Evolutionary conservation across 2,888 invertebrate genomes (phyloP).

Genomic region (Chymomyza amoena): DNA sequence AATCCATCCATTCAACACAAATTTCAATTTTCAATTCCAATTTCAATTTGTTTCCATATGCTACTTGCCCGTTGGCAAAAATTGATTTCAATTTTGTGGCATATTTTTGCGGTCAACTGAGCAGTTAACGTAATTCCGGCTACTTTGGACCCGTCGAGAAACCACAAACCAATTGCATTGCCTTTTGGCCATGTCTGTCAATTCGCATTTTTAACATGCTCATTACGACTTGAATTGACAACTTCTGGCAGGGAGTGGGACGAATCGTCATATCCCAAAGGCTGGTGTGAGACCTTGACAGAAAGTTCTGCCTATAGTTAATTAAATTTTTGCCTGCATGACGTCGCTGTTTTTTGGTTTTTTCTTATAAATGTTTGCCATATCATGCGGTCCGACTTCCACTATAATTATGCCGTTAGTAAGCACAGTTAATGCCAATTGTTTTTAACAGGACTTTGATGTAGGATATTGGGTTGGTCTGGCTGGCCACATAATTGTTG

Average conservation of each 20-base stretch:
- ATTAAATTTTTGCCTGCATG: not conserved
- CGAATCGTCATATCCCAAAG: not conserved
- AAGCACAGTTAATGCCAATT: not conserved
- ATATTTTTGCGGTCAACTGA: slow-evolving; percentile 63
- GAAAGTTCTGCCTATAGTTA: not conserved
- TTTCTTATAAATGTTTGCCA: not conserved
- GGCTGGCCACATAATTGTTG: not conserved
- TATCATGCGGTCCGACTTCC: not conserved
- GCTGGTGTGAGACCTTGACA: not conserved
- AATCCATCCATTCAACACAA: slow-evolving; percentile 58
- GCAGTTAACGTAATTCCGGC: slow-evolving; percentile 19
- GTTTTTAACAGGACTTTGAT: not conserved
- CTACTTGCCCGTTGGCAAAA: slow-evolving; percentile 35
- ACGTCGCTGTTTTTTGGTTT: not conserved
- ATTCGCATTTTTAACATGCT: not conserved
- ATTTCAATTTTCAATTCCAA: slow-evolving; percentile 33
- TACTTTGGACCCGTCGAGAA: not conserved
- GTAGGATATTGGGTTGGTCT: not conserved
- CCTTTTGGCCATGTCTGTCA: not conserved
- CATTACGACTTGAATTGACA: not conserved
- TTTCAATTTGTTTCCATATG: slow-evolving; percentile 48
- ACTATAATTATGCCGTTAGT: not conserved
- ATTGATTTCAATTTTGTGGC: slow-evolving; percentile 46
- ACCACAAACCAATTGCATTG: not conserved
- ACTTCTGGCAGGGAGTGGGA: not conserved